Base-by-base conservation (phyloP, 30 jellyfish, hydroid and myxozoan genomes). In the Catostylus mosaicus region DNA sequence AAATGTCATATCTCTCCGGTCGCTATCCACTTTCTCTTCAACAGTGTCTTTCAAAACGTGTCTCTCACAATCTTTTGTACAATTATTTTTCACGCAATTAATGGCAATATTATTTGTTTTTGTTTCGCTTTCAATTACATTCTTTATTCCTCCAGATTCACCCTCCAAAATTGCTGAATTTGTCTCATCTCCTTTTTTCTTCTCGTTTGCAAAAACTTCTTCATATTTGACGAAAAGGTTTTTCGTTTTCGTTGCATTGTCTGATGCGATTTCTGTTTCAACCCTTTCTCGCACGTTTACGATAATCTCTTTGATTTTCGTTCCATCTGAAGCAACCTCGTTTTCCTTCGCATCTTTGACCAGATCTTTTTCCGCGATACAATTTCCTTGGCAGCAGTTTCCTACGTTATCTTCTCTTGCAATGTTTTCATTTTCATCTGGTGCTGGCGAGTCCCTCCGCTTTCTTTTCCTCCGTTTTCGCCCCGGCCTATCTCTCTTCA, bases 401-500 rank as follows among this genome's bases (percentile, higher is more conserved):
- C n/a, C n/a, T n/a, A n/a, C n/a, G n/a, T n/a, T n/a, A n/a, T n/a
- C n/a, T n/a, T 16, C 24, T 9, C 20, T 16, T 27, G 14, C 63
- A 2, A 1, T 59, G 71, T 3, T 2, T 22, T 72, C 84, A 47
- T 7, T 26, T 48, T 48, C 84, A 7, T 36, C 31, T 24, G 29
- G 8, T 14, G 30, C 27, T 30, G 57, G 24, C 30, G 59, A 61
- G 9, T 29, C 24, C 27, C 40, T 77, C 78, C 56, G 38, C 36
- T 77, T 82, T 31, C 75, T 24, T 36, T 50, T 59, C 51, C 64
- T 45, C 9, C 90, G 24, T 66, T 37, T 80, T 35, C 83, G 66
- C 26, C 24, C 16, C 20, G 79, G 79, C 30, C 31, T 77, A 23
- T 47, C 32, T n/a, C 47, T 46, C 48, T 66, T 79, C 47, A 23